Base-by-base conservation (phyloP, 1,140 invertebrate species). In the Sycobia sp. region DNA sequence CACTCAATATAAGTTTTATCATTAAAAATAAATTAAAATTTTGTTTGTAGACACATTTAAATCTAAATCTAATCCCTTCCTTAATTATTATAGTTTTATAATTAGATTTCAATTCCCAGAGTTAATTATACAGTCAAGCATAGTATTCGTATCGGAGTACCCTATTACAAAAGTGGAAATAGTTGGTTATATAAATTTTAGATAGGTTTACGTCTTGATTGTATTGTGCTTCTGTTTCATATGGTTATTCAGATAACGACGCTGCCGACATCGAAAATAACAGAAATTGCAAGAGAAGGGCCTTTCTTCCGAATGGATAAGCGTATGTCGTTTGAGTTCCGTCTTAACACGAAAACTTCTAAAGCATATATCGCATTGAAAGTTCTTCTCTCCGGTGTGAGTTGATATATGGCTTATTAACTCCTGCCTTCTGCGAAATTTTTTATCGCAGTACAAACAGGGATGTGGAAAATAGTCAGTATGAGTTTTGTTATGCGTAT, bases 181-280 rank as follows among this genome's bases (percentile, higher is more conserved):
- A n/a, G n/a, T n/a, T n/a, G n/a, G n/a, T n/a, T n/a, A n/a, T n/a
- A n/a, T n/a, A n/a, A n/a, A n/a, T n/a, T n/a, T n/a, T n/a, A n/a
- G n/a, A n/a, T n/a, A n/a, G n/a, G n/a, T n/a, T n/a, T n/a, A n/a
- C n/a, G n/a, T 41, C 34, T 41, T 36, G 22, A 41, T 54, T 16
- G 20, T 23, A 22, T n/a, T 43, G 16, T 61, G 58, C 49, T 34
- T 61, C 8, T 43, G 39, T 11, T 36, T 54, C 1, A 62, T 62
- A 66, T 85, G 84, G 62, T 75, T 83, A 23, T 79, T 79, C n/a
- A 86, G 69, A 67, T 86, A 86, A 13, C 84, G 71, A 65, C 72
- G 76, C 56, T 86, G 85, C 3, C 82, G 82, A 69, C 88, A 88
- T 4, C 72, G 79, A 36, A 82, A 77, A 2, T 76, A 79, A 69